These are phyloP conservation scores for Centropus bengalensis DNA, from an alignment of 2,113 vertebrate genomes.

Conservation along the genomic window DNA sequence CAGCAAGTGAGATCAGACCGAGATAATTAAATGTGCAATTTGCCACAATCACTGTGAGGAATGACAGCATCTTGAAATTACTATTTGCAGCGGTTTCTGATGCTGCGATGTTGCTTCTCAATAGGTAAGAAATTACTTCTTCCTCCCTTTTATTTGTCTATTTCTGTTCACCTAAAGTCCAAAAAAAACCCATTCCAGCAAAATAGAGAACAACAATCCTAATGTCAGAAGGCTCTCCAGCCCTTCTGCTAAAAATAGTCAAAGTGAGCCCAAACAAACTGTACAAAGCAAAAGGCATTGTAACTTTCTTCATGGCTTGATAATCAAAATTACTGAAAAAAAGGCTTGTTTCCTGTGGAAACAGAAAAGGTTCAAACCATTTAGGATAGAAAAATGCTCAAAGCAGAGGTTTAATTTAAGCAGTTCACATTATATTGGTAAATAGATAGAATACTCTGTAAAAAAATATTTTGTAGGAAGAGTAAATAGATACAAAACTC, in stretches of 20 bases:
- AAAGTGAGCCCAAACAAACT: not conserved
- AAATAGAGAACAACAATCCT: not conserved
- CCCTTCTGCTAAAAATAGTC: not conserved
- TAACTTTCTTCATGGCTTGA: not conserved
- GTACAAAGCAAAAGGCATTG: not conserved
- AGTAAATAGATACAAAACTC: too few relatives aligned
- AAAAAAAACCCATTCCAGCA: not conserved
- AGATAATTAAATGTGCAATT: not conserved
- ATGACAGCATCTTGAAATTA: not conserved
- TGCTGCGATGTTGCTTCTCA: not conserved
- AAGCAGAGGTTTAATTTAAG: not conserved
- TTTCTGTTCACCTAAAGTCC: not conserved
- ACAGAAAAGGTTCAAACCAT: not conserved
- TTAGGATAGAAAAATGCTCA: not conserved
- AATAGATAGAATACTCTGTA: not conserved
- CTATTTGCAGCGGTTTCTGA: not conserved
- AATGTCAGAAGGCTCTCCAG: not conserved
- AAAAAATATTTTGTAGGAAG: not conserved
- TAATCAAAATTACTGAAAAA: not conserved
- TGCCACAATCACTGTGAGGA: not conserved
- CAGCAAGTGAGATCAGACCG: not conserved
- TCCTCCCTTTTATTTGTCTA: not conserved
- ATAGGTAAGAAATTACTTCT: not conserved
- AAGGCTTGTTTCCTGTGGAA: not conserved
- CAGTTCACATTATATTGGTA: not conserved